phyloP scores from a whole-genome alignment of 2,888 invertebrate genomes.

The Fragum whitleyi region DNA sequence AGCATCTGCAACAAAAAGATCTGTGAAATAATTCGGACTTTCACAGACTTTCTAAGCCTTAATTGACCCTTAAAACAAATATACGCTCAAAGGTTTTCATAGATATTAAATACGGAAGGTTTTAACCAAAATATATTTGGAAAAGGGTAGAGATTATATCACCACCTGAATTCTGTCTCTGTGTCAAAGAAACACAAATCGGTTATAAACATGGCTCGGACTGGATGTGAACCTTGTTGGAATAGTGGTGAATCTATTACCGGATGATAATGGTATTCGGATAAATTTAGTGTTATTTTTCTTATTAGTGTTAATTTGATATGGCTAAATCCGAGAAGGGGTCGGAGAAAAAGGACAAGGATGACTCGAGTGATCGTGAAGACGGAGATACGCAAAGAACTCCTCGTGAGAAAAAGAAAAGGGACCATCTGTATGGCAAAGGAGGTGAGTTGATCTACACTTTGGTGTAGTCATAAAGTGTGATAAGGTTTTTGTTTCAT shows the following conservation, averaged over 20 bases:
- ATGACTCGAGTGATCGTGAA: conserved; percentile 32
- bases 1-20: no score
- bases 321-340: conserved; percentile 64
- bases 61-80: no score
- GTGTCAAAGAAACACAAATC: conserved; percentile 15
- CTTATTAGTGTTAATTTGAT: conserved; percentile 19
- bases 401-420: conserved; percentile 51
- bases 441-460: conserved; percentile 57
- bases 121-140: no score
- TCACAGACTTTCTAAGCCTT: no score
- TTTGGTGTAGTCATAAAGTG: no score
- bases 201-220: conserved; percentile 5
- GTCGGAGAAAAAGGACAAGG: conserved; percentile 44
- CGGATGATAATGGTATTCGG: conserved; percentile 9
- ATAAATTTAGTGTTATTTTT: neutral
- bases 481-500: no score
- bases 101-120: no score
- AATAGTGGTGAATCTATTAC: neutral
- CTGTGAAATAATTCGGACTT: no score
- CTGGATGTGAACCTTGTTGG: neutral
- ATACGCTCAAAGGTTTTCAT: no score
- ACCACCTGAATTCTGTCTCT: neutral
- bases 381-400: conserved; percentile 10
- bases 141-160: neutral
- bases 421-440: conserved; percentile 59